Evolutionary conservation across 2,888 invertebrate genomes (phyloP), one percentile per base, ranked within the genome.

Genomic region (Euphydryas editha): DNA sequence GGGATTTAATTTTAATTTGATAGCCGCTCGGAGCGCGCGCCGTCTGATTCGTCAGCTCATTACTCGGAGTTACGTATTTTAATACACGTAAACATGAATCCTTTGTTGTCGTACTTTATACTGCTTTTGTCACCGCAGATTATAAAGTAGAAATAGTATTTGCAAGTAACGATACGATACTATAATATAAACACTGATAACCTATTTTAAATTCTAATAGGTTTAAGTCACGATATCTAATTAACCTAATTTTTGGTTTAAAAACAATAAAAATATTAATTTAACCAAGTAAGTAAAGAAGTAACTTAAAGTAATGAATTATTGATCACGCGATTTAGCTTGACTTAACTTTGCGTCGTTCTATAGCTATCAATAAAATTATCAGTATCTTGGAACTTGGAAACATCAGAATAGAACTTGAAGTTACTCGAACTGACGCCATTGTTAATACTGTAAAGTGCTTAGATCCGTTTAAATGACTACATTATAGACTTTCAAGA

Each of bases 1-100:
- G 57, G 74, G 81, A 78, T 90, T 90, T 89, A 88, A 90, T 88
- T 91, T 88, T 90, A 90, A 90, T 89, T 89, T 81, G 82, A 88
- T 89, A 84, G 84, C 85, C 81, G 82, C 81, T 83, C 76, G 74
- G 75, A 75, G 77, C 78, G 77, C 79, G 78, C 73, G 77, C 75
- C 78, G 73, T 78, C 84, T 81, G 86, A 89, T 88, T 89, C 83
- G 89, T 87, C 89, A 81, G 79, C 84, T 71, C 68, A 67, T 70
- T 69, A 70, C 66, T 51, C 60, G 37, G 44, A 56, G 62, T 68
- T 72, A 69, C 70, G 70, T 74, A 62, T 66, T 62, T 61, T 65
- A 55, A 62, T 66, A 36, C 59, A 64, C 70, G 65, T 69, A 62
- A 37, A 62, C 42, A 24, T 30, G 64, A 60, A 68, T 61, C 60